Base-by-base conservation (phyloP, 2,797 vertebrate genomes). In the Typhlichthys subterraneus region DNA sequence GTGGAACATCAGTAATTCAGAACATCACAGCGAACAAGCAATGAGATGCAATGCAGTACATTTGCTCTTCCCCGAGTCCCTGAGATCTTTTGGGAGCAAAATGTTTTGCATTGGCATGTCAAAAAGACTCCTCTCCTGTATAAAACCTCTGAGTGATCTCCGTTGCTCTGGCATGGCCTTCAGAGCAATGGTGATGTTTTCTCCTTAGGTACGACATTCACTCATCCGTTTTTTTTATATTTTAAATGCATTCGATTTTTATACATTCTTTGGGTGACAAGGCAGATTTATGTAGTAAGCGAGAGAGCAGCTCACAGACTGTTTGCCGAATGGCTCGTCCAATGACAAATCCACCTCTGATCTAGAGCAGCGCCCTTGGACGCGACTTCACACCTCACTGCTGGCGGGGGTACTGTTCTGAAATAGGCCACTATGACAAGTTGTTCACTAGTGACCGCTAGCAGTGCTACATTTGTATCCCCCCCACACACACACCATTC, bases 381-480 rank as follows among this genome's bases (percentile, higher is more conserved):
- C 38, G 7, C 38, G 38, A 14, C 19, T 2, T 6, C 68, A 66
- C 61, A 69, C 42, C 58, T 75, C 59, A 63, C 59, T 72, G 67
- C 59, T 63, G 45, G 75, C 13, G 55, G 76, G 65, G 73, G 63
- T 69, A 69, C 77, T 63, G 65, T 68, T 79, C 72, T 73, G 68
- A 85, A 89, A 79, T 83, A 82, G 83, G 80, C 76, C 83, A 79
- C 7, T 12, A 67, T 86, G 86, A 88, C 79, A 85, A 83, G 82
- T 83, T 80, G 83, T 84, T 83, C 79, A 76, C 76, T 49, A 73
- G 70, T 86, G 85, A 83, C 79, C 61, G 63, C 68, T 76, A 77
- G 81, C 79, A 63, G 71, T 64, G 76, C 77, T 73, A 79, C 73
- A 73, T 55, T 85, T 86, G 73, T 42, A 42, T 6, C 38, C 38